phyloP scores from a whole-genome alignment of 1,140 invertebrate genomes.

The Bradynema listronoti region DNA sequence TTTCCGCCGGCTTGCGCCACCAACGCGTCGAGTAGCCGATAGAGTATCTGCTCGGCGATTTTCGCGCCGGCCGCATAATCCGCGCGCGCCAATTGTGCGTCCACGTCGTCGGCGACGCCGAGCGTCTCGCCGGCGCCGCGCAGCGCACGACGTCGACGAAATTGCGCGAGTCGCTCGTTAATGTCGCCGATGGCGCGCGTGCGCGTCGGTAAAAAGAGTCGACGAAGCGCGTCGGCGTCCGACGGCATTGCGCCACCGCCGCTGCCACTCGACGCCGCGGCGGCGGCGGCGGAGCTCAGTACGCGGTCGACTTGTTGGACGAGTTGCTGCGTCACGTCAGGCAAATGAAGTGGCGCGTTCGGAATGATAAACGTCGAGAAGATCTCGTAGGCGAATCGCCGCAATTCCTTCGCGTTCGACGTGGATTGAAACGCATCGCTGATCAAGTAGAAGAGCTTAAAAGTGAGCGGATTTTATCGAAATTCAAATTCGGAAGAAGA shows the following conservation, averaged over 20 bases:
- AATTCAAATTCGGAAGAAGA: too few relatives aligned
- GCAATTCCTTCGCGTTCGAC: conserved; percentile 75
- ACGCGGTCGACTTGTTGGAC: conserved; percentile 51
- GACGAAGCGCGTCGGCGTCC: conserved; percentile 71
- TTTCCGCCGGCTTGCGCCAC: conserved; percentile 13
- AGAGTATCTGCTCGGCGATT: conserved; percentile 60
- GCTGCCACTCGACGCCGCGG: neutral
- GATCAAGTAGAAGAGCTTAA: conserved; percentile 76
- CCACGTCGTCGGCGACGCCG: conserved; percentile 71
- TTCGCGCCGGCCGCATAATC: conserved; percentile 74
- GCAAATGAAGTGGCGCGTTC: conserved; percentile 63
- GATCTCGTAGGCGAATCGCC: conserved; percentile 94
- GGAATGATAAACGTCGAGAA: conserved; percentile 89
- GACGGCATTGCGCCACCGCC: conserved; percentile 7
- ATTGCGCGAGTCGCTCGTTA: conserved; percentile 76
- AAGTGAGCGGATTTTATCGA: conserved; percentile 11
- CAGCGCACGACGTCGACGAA: conserved; percentile 71
- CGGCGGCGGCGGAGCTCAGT: conserved; percentile 18
- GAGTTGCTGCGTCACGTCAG: conserved; percentile 28
- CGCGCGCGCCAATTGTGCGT: conserved; percentile 69
- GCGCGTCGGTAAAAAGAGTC: conserved; percentile 78
- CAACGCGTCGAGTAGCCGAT: conserved; percentile 40
- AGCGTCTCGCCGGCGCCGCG: neutral
- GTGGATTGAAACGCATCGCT: conserved; percentile 72
- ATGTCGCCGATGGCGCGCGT: conserved; percentile 76